Base-by-base conservation (phyloP, 2,888 invertebrate genomes). In the Thelaira solivaga region DNA sequence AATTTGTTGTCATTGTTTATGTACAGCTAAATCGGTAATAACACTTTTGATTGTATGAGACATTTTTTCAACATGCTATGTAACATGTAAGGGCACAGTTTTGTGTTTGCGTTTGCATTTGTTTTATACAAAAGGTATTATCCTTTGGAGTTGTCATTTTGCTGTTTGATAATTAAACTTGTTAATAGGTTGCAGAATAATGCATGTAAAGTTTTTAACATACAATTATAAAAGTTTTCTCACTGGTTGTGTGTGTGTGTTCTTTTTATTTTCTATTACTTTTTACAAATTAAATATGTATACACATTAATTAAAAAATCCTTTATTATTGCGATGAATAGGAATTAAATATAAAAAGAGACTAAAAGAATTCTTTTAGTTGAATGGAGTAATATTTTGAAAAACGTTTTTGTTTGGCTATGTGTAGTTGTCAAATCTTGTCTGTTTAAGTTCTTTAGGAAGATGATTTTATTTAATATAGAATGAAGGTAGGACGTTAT, bases 181-280 rank as follows among this genome's bases (percentile, higher is more conserved):
- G 64, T 78, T 73, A 78, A 78, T 78, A 69, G 77, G 69, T 78
- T 64, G 68, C 73, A 78, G 68, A 69, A 69, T 78, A 73, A 78
- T 69, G 68, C 59, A 73, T 73, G 41, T 57, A 59, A 72, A 78
- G 51, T 78, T 69, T 64, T 73, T 61, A 73, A 73, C 64, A 73
- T 31, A 39, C 68, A 73, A 78, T 78, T 78, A 78, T n/a, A 72
- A 72, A 78, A 68, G 43, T 73, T 78, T 73, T 62, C 29, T 16
- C 22, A 6, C 43, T 5, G 18, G 10, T n/a, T 51, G 7, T 31
- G n/a, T n/a, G n/a, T n/a, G n/a, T n/a, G n/a, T n/a, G n/a, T n/a
- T n/a, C n/a, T 29, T 45, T 55, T 64, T 10, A 20, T 2, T 29
- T 29, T 45, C n/a, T n/a, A n/a, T 57, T 36, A 26, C 4, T 20